Conservation (phyloP, 1,140 invertebrate species). For the Drosophila sp. region DNA sequence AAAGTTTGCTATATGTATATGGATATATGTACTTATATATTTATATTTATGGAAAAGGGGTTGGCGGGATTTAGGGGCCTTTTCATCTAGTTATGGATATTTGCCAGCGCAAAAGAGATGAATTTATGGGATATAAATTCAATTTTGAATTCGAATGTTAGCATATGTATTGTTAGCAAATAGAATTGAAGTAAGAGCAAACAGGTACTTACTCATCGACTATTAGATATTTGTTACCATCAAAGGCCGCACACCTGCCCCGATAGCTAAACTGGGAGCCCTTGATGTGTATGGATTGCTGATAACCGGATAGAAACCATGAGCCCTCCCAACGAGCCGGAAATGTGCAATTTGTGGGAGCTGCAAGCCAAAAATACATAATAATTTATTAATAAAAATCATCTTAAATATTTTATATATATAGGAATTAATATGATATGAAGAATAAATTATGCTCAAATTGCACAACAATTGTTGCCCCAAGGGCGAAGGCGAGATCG, state of each 20-base stretch:
- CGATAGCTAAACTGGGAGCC: conserved; percentile 90
- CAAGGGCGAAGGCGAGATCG: conserved; percentile 20
- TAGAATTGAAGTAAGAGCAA: conserved; percentile 16
- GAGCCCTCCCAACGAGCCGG: conserved; percentile 91
- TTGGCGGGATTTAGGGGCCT: background rate
- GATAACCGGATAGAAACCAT: conserved; percentile 93
- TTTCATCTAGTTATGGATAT: conserved; percentile 17
- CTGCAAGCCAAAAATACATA: conserved; percentile 69
- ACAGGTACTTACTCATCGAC: conserved; percentile 90
- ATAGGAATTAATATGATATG: conserved; percentile 8
- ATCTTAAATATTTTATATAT: conserved; percentile 51
- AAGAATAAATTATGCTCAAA: conserved; percentile 57
- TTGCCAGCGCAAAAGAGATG: conserved; percentile 47
- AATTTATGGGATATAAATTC: conserved; percentile 26
- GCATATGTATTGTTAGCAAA: conserved; percentile 48
- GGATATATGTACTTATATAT: conserved; percentile 3
- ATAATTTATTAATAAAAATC: conserved; percentile 66
- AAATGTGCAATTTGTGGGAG: conserved; percentile 88
- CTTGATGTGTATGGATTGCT: conserved; percentile 90
- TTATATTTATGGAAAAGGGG: conserved; percentile 11
- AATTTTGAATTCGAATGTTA: conserved; percentile 60
- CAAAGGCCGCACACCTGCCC: conserved; percentile 90
- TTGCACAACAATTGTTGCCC: conserved; percentile 53
- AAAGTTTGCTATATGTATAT: background rate
- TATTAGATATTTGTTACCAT: conserved; percentile 92